phyloP scores from a whole-genome alignment of 2,888 invertebrate species.

The Palloptera scutellata region DNA sequence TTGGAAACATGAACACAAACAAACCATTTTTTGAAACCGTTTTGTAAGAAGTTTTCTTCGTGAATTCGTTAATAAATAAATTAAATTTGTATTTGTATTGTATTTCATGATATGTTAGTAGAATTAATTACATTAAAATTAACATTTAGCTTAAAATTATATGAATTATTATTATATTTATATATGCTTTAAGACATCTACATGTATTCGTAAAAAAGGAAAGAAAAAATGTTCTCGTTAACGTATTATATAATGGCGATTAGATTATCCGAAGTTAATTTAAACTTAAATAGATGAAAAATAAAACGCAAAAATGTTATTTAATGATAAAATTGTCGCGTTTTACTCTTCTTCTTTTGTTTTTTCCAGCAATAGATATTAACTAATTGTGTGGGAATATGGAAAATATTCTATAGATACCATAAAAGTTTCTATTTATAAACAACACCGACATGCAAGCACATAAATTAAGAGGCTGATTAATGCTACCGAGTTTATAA shows the following conservation, averaged over 20 bases:
- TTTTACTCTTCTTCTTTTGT: not conserved
- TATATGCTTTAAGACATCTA: not conserved
- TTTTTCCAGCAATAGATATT: no score
- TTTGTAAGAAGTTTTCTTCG: slow-evolving; percentile 27
- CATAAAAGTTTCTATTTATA: not conserved
- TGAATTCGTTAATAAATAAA: not conserved
- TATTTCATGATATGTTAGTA: not conserved
- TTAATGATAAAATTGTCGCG: not conserved
- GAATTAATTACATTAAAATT: not conserved
- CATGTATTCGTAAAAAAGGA: not conserved
- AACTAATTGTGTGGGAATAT: no score
- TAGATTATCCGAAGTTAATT: slow-evolving; percentile 2
- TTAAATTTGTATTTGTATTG: no score
- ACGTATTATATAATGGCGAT: slow-evolving; percentile 21
- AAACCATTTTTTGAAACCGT: slow-evolving; percentile 7
- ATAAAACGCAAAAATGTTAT: not conserved
- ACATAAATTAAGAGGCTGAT: no score
- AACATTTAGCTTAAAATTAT: not conserved
- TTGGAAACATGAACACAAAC: not conserved
- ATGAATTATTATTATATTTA: not conserved
- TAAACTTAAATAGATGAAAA: not conserved
- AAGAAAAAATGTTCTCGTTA: slow-evolving; percentile 24
- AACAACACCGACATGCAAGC: no score
- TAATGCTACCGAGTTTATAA: no score
- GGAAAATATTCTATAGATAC: no score